These are phyloP conservation scores for Hypomecis punctinalis DNA, from an alignment of 2,888 invertebrate species.

Conservation along the genomic window DNA sequence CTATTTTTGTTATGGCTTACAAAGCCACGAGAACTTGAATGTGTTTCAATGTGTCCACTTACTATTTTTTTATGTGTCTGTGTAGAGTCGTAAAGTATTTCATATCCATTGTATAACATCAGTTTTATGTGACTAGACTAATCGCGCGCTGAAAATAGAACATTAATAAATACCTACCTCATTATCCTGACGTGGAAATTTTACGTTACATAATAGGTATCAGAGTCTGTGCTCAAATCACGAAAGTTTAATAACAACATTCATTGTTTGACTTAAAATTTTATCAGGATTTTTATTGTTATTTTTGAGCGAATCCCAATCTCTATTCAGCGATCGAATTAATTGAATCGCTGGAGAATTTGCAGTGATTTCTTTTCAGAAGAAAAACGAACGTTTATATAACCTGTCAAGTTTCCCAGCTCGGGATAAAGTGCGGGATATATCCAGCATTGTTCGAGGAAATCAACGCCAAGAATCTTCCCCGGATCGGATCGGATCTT, in stretches of 20 bases:
- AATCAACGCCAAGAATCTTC: slow-evolving; percentile 74
- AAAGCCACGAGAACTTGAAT: slow-evolving; percentile 38
- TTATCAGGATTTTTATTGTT: background rate
- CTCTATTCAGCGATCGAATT: slow-evolving; percentile 11
- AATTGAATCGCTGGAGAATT: slow-evolving; percentile 33
- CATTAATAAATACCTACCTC: too few relatives aligned
- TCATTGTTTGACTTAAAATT: background rate
- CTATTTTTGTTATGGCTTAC: slow-evolving; percentile 60
- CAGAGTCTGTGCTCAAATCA: too few relatives aligned
- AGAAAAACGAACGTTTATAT: slow-evolving; percentile 47
- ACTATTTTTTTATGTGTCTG: too few relatives aligned
- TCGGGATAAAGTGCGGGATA: slow-evolving; percentile 62
- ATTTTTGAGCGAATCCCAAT: background rate
- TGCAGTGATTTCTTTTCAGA: slow-evolving; percentile 25
- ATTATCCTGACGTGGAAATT: too few relatives aligned
- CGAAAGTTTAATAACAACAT: too few relatives aligned
- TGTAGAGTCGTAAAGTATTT: too few relatives aligned
- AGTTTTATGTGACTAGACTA: too few relatives aligned
- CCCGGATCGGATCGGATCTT: slow-evolving; percentile 63
- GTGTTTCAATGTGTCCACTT: background rate
- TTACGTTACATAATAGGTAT: too few relatives aligned
- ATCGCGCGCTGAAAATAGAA: too few relatives aligned
- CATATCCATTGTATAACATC: too few relatives aligned
- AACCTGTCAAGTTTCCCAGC: slow-evolving; percentile 63
- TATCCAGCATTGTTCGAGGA: slow-evolving; percentile 67